Percentiles rank a stretch among this genome's conserved stretches.
phyloP scores from a whole-genome alignment of 2,888 invertebrate species.

The Hybos culiciformis region DNA sequence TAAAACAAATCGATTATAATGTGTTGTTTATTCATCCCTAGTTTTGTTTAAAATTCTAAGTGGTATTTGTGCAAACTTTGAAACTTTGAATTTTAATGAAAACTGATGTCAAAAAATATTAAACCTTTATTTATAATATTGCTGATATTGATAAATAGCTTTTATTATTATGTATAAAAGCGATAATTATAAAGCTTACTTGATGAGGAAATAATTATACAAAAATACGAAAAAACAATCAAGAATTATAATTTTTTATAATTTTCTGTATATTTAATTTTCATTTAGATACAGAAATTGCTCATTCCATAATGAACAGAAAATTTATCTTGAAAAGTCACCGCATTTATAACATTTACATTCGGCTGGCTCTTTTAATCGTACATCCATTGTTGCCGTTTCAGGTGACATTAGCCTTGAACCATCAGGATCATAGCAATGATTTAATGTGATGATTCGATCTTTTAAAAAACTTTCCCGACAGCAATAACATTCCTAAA shows the following conservation, averaged over 20 bases:
- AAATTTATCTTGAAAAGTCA: conserved; percentile 56
- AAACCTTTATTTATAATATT: too few species aligned
- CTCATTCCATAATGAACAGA: conserved; percentile 6
- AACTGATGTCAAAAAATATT: too few species aligned
- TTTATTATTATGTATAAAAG: too few species aligned
- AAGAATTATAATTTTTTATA: neutral
- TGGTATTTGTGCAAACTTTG: too few species aligned
- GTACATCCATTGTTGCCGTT: conserved; percentile 63
- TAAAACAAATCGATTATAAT: too few species aligned
- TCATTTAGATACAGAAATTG: neutral
- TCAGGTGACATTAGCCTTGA: conserved; percentile 56
- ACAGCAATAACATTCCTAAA: conserved; percentile 78
- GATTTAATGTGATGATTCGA: conserved; percentile 60
- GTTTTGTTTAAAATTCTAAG: too few species aligned
- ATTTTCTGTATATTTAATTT: neutral
- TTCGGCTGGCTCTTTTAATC: conserved; percentile 72
- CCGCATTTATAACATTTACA: conserved; percentile 87
- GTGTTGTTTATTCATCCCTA: too few species aligned
- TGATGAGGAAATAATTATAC: too few species aligned
- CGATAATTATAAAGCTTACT: too few species aligned
- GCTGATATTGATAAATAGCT: too few species aligned
- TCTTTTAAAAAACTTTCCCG: conserved; percentile 75
- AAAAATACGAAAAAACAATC: too few species aligned
- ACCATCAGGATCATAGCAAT: conserved; percentile 84
- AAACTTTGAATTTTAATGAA: too few species aligned